Evolutionary conservation across 2,888 invertebrate genomes (phyloP).

Genomic region (Athalia rosae): DNA sequence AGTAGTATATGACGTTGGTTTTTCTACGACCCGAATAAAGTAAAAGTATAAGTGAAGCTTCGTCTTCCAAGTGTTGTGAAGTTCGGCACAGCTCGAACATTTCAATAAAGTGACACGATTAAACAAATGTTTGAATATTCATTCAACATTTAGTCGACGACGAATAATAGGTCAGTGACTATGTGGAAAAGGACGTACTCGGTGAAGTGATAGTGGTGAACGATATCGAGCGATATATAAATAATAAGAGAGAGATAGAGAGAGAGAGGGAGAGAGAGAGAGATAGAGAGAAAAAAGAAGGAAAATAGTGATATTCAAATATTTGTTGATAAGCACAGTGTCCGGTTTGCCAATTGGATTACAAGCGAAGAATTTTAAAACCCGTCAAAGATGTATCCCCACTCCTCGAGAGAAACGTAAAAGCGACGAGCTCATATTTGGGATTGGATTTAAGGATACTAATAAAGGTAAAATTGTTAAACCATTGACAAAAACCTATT

Average conservation of each 20-base stretch:
- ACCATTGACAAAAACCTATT: background rate
- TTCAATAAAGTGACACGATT: background rate
- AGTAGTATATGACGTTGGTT: no score
- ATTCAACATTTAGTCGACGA: background rate
- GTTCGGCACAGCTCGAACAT: no score
- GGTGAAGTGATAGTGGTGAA: conserved; percentile 40
- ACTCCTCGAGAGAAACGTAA: conserved; percentile 43
- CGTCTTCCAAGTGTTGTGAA: no score
- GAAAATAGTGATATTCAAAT: conserved; percentile 16
- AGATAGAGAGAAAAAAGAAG: conserved; percentile 43
- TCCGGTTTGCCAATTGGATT: conserved; percentile 32
- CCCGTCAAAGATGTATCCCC: conserved; percentile 27
- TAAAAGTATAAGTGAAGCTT: no score
- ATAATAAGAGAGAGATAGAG: conserved; percentile 41
- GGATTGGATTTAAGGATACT: conserved; percentile 43
- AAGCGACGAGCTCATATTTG: conserved; percentile 17
- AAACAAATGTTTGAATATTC: conserved; percentile 10
- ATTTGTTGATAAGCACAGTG: conserved; percentile 5
- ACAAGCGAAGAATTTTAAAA: background rate
- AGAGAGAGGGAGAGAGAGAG: no score
- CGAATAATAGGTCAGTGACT: background rate
- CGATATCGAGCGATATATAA: conserved; percentile 22
- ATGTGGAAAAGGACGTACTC: conserved; percentile 40
- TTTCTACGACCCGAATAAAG: no score
- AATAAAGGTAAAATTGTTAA: conserved; percentile 25